These are phyloP conservation scores for Gallirallus australis DNA, from an alignment of 2,797 vertebrate species.

Conservation along the genomic window DNA sequence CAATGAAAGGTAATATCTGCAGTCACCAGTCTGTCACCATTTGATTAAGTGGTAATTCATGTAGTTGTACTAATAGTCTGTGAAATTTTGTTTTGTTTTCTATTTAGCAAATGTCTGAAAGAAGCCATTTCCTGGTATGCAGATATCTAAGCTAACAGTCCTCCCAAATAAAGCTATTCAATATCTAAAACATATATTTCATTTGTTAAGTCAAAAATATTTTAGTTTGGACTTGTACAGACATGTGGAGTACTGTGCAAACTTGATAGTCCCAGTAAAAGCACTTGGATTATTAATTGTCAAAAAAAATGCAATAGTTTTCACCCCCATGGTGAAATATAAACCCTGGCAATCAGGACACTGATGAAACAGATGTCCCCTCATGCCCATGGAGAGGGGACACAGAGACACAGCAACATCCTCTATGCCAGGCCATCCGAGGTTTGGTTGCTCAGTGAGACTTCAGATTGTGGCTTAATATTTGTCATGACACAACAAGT, in stretches of 20 bases:
- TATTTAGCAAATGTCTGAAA: not conserved
- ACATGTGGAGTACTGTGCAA: not conserved
- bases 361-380: not conserved
- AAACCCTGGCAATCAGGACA: not conserved
- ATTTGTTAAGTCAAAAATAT: not conserved
- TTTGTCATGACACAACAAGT: constrained; percentile 49
- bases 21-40: not conserved
- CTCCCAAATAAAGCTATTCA: not conserved
- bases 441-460: not conserved
- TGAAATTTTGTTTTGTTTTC: not conserved
- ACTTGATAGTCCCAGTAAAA: not conserved
- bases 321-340: not conserved
- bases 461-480: constrained; percentile 29
- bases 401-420: not conserved
- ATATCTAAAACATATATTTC: not conserved
- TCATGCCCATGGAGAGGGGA: not conserved
- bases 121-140: not conserved
- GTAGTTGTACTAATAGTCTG: not conserved
- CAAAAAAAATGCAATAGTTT: not conserved
- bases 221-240: not conserved
- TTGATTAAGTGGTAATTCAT: not conserved
- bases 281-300: not conserved
- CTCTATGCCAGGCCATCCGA: not conserved
- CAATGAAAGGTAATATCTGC: not conserved
- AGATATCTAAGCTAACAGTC: not conserved